Evolutionary conservation across 2,113 vertebrate species (phyloP).

Genomic region (Pelvicachromis taeniatus): DNA sequence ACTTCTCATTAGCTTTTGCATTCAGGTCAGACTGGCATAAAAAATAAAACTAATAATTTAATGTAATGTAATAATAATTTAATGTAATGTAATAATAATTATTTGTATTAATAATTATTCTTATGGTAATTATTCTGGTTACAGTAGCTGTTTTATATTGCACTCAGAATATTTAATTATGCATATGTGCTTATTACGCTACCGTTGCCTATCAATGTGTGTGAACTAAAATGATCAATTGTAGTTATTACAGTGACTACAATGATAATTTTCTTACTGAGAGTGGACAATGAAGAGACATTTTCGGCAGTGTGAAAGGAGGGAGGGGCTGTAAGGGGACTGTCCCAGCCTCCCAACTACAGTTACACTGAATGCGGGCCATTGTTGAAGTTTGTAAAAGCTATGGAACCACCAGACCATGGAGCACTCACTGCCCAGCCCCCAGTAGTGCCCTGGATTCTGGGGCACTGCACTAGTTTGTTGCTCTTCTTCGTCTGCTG

Average conservation of each 20-base stretch:
- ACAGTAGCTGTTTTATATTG: not conserved
- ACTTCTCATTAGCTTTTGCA: not conserved
- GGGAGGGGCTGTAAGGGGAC: slow-evolving; percentile 24
- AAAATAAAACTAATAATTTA: not conserved
- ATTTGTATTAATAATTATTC: not conserved
- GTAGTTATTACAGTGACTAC: not conserved
- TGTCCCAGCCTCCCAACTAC: slow-evolving; percentile 31
- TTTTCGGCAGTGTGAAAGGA: slow-evolving; percentile 30
- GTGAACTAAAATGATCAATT: not conserved
- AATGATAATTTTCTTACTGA: not conserved
- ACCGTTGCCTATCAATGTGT: not conserved
- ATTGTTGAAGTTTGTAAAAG: slow-evolving; percentile 63
- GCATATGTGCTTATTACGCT: not conserved
- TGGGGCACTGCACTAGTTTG: slow-evolving; percentile 14
- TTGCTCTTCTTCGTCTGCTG: slow-evolving; percentile 43
- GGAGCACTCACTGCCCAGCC: slow-evolving; percentile 47
- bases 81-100: rapidly evolving
- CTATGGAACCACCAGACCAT: slow-evolving; percentile 66
- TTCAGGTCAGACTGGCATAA: not conserved
- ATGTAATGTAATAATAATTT: not conserved
- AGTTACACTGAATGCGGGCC: slow-evolving; percentile 51
- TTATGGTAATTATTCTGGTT: not conserved
- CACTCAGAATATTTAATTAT: not conserved
- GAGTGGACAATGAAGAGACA: slow-evolving; percentile 10
- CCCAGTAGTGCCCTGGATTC: slow-evolving; percentile 64